Percentiles rank a stretch among this genome's conserved stretches.
Conservation (phyloP, 1,140 invertebrate species). For the Hesperophylax magnus region DNA sequence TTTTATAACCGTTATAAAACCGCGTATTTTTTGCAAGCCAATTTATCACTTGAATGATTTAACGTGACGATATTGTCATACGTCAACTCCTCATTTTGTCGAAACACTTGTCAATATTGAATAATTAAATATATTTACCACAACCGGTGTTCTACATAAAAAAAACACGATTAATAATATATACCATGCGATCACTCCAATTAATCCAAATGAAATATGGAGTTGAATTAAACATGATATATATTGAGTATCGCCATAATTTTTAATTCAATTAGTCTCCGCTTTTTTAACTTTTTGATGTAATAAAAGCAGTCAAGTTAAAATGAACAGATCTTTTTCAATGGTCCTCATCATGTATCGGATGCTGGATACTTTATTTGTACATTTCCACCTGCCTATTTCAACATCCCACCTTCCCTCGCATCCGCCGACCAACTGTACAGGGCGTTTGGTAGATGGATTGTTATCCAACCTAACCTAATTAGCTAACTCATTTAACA, state of each 20-base stretch:
- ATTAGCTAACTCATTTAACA: too few species aligned
- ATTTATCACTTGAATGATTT: too few species aligned
- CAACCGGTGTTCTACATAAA: too few species aligned
- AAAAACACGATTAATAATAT: too few species aligned
- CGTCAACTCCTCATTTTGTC: too few species aligned
- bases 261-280: slow-evolving; percentile 2
- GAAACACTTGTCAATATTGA: too few species aligned
- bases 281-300: not conserved
- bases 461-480: not conserved
- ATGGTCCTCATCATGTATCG: not conserved
- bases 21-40: too few species aligned
- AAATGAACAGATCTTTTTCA: not conserved
- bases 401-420: not conserved
- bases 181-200: too few species aligned
- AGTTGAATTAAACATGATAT: not conserved
- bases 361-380: not conserved
- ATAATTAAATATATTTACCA: too few species aligned
- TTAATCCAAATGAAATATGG: not conserved
- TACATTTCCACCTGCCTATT: slow-evolving; percentile 20
- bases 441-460: not conserved
- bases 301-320: slow-evolving; percentile 3
- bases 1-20: too few species aligned
- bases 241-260: too few species aligned
- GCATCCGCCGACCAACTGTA: not conserved
- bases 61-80: too few species aligned